These are phyloP conservation scores for Melipona quadrifasciata DNA, from an alignment of 1,140 invertebrate genomes.

Conservation along the genomic window DNA sequence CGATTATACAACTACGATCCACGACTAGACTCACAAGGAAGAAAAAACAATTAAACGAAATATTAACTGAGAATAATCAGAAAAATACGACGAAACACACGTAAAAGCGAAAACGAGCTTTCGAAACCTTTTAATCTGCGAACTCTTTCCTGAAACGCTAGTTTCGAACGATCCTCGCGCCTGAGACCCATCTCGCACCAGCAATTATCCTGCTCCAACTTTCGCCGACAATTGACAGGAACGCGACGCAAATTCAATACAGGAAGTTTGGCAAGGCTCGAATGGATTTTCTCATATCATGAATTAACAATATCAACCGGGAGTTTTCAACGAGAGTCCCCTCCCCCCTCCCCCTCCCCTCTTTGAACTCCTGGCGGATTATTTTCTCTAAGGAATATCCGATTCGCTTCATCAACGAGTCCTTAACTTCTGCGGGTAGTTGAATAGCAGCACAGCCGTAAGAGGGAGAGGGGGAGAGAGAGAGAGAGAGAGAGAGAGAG, in stretches of 20 bases:
- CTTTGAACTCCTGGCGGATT: not conserved
- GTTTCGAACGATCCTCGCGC: not conserved
- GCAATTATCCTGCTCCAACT: not conserved
- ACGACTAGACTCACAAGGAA: too few species aligned
- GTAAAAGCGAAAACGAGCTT: not conserved
- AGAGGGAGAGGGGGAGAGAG: too few species aligned
- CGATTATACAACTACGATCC: not conserved
- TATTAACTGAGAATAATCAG: not conserved
- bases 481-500: not conserved
- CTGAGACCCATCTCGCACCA: too few species aligned
- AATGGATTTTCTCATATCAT: constrained; percentile 20
- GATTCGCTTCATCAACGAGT: constrained; percentile 61
- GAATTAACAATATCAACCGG: constrained; percentile 12
- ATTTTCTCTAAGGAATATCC: constrained; percentile 43
- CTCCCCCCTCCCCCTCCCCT: not conserved
- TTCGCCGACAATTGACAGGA: not conserved
- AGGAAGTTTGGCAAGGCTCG: not conserved
- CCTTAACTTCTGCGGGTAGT: constrained; percentile 52
- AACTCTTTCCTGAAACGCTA: not conserved
- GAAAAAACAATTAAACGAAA: too few species aligned
- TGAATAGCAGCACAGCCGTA: constrained; percentile 27
- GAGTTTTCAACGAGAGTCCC: not conserved
- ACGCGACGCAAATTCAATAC: constrained; percentile 3
- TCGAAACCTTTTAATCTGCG: not conserved
- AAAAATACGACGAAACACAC: not conserved